Evolutionary conservation across 2,113 vertebrate species (phyloP), one percentile per base, ranked within the genome.

Genomic region (Neogale vison): DNA sequence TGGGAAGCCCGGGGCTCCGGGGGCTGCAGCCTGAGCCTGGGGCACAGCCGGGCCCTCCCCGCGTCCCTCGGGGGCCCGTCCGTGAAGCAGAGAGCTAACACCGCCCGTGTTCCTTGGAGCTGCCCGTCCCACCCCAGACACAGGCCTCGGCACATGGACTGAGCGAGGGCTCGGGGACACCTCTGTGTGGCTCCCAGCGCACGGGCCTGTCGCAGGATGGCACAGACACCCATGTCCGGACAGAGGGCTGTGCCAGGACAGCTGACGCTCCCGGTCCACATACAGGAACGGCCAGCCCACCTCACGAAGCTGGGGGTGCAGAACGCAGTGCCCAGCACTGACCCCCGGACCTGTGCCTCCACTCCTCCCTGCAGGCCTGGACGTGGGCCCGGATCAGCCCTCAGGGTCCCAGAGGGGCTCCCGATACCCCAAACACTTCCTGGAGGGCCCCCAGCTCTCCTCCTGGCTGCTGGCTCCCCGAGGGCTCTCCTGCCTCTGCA

Each of bases 371-470:
- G 13, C 29, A 65, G 61, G 63, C 29, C 29, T 6, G 5, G 12
- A 29, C 2, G 2, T 31, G 29, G 63, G 63, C 13, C 13, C 1
- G 1, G 9, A 36, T 71, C n/a, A 36, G n/a, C n/a, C 71, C 39
- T 7, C 23, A 50, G 15, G 0, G 8, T 20, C 15, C 74, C 23
- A 11, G 45, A 9, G 17, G 45, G 15, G 26, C 74, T 50, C 26
- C 45, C 21, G 13, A 77, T 0, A 4, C 14, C 8, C 42, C 42
- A 29, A 47, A 18, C 31, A 15, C 42, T 47, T 42, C 74, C 17
- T 9, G 3, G 15, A 3, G 45, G 29, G 0, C 15, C 2, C 72
- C 42, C 42, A 7, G 10, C 7, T 10, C 18, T 31, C 42, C 29
- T 47, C 74, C 29, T 0, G 8, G 74, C 74, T 4, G 1, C 29